phyloP scores from a whole-genome alignment of 2,888 invertebrate species.

The Sipha maydis region DNA sequence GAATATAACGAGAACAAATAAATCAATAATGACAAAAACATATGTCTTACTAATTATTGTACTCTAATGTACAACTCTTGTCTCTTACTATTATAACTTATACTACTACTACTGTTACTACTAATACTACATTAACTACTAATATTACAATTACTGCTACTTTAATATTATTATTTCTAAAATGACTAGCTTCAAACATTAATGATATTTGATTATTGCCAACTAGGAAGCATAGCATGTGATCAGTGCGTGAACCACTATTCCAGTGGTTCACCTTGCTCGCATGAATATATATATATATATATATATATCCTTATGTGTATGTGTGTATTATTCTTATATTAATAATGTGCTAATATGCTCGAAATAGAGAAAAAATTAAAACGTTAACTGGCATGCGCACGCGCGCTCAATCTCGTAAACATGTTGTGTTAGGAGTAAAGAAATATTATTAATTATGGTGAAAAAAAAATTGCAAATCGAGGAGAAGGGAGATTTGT shows the following conservation, averaged over 20 bases:
- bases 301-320: neutral
- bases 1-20: neutral
- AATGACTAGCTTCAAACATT: neutral
- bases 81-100: neutral
- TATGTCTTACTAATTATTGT: too few relatives aligned
- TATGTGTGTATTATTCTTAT: neutral
- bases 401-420: neutral
- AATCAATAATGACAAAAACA: neutral
- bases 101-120: neutral
- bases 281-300: neutral
- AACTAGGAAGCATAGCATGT: neutral
- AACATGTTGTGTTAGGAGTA: neutral
- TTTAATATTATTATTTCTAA: too few relatives aligned
- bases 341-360: neutral
- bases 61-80: too few relatives aligned
- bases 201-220: neutral
- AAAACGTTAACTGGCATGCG: neutral
- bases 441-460: neutral
- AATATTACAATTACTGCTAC: neutral
- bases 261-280: constrained; percentile 49
- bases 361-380: neutral
- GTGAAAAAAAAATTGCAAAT: neutral
- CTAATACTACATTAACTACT: neutral
- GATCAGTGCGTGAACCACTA: neutral
- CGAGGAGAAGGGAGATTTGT: constrained; percentile 1